Evolutionary conservation across 2,113 vertebrate species (phyloP).

Genomic region (Indri indri): DNA sequence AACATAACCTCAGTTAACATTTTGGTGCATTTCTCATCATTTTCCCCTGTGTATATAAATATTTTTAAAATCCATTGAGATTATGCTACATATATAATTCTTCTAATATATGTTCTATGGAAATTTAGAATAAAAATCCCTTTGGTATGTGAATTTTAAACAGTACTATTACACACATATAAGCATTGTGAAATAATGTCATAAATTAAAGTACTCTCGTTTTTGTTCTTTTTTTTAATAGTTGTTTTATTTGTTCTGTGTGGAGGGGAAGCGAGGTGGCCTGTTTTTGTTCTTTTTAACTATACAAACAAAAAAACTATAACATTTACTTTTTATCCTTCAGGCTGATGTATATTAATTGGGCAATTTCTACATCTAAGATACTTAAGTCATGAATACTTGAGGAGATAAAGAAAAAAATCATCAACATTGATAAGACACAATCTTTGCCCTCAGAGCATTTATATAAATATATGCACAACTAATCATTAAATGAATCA

Average conservation of each 20-base stretch:
- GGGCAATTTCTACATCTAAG: not conserved
- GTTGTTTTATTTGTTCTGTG: too few relatives aligned
- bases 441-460: not conserved
- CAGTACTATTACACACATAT: not conserved
- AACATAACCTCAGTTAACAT: not conserved
- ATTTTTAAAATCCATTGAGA: not conserved
- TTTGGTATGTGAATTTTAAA: conserved; percentile 10
- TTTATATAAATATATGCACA: not conserved
- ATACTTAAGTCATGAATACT: not conserved
- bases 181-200: not conserved
- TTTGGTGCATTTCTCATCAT: not conserved
- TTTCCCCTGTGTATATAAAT: not conserved
- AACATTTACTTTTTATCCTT: not conserved
- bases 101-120: not conserved
- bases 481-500: not conserved
- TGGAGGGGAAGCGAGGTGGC: too few relatives aligned
- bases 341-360: not conserved
- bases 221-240: not conserved
- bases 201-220: not conserved
- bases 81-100: not conserved
- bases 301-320: not conserved
- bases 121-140: not conserved
- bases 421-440: not conserved
- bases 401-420: not conserved
- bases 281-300: conserved; percentile 6